Evolutionary conservation across 2,888 invertebrate species (phyloP), one percentile per base, ranked within the genome.

Genomic region (Acleris emargana): DNA sequence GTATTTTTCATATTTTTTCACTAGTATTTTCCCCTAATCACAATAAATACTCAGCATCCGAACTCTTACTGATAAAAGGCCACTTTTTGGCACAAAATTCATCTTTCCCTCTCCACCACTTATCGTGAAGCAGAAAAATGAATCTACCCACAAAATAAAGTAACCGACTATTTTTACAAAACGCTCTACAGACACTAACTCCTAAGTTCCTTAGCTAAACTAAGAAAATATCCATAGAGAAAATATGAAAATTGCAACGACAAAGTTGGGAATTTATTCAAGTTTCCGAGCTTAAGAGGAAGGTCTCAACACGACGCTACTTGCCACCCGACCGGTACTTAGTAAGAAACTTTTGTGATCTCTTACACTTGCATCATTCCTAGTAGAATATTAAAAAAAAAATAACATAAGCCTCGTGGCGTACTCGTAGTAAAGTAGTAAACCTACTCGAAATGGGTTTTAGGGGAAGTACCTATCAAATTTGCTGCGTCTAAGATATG

Each of bases 231-330:
- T 57, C 22, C 43, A 25, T 13, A 11, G 25, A n/a, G 57, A 45
- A 62, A 62, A 55, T 62, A 50, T 57, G 43, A 62, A 57, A 57
- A 57, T 51, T 62, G 57, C 45, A 2, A 18, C 50, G 57, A 28
- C 28, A 17, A 51, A 64, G 45, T 58, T 53, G 16, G 20, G 53
- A 45, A 60, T 45, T 52, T 60, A 52, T 60, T 43, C 28, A 32
- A 53, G 52, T 60, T 53, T 52, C 42, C 17, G 16, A 52, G 28
- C 52, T 22, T 7, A 45, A 60, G 53, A 60, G 17, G 20, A 38
- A 22, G 18, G 45, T 53, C 32, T 51, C 51, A 51, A 51, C 45
- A 45, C n/a, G 45, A 45, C 45, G 45, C 45, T 16, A 45, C n/a
- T 45, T 45, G 45, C 45, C n/a, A 45, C 17, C n/a, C 45, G 45